Evolutionary conservation across 2,797 vertebrate genomes (phyloP).

Genomic region (Catamblyrhynchus diadema): DNA sequence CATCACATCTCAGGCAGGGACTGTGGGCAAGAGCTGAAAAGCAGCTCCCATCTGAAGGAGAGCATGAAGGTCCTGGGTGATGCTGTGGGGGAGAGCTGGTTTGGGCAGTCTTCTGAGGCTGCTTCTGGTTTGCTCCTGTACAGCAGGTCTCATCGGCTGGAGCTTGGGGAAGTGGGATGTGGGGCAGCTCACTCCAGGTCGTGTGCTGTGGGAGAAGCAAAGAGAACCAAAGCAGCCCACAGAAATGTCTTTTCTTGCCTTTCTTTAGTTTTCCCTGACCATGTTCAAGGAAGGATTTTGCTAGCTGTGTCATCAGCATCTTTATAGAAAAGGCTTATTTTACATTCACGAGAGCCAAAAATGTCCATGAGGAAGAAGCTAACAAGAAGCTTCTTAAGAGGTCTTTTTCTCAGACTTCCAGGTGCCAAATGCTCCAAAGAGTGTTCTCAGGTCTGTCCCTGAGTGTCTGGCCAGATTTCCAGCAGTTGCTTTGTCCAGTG

Average conservation of each 20-base stretch:
- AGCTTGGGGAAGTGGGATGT: neutral
- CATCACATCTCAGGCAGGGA: rapidly evolving
- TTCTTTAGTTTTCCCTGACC: neutral
- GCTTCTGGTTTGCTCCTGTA: neutral
- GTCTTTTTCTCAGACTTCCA: neutral
- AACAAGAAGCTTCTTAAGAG: neutral
- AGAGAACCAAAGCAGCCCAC: neutral
- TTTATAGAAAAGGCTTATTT: constrained; percentile 11
- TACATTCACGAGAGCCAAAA: constrained; percentile 9
- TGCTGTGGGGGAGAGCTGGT: neutral
- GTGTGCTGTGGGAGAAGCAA: neutral
- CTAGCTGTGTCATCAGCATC: neutral
- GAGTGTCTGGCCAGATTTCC: neutral
- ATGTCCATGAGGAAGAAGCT: neutral
- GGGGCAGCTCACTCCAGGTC: neutral
- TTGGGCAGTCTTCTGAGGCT: neutral
- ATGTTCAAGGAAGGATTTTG: neutral
- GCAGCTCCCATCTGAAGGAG: neutral
- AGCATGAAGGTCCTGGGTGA: neutral
- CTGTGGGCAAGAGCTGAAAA: neutral
- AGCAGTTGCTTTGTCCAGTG: neutral
- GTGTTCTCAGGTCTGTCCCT: neutral
- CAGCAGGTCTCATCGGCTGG: rapidly evolving
- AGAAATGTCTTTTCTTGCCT: neutral
- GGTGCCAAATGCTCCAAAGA: neutral